These are phyloP conservation scores for Cantharis rufa DNA, from an alignment of 2,888 invertebrate species.

Conservation along the genomic window DNA sequence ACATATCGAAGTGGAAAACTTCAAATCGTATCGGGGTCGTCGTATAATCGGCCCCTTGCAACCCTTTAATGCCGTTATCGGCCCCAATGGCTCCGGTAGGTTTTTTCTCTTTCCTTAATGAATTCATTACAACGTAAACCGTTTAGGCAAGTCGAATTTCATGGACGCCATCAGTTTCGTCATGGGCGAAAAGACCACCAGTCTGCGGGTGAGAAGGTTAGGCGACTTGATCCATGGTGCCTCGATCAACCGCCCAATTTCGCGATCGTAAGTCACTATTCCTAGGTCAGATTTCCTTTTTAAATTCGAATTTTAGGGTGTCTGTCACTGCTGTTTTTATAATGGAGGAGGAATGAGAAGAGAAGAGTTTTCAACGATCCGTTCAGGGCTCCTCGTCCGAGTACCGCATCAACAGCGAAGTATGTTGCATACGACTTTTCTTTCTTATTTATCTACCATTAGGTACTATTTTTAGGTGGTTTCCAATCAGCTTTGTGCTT, in stretches of 20 bases:
- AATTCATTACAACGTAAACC: too few species aligned
- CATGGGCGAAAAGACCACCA: constrained; percentile 96
- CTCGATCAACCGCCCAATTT: constrained; percentile 90
- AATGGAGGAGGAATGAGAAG: constrained; percentile 76
- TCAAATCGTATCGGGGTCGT: constrained; percentile 96
- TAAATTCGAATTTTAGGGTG: constrained; percentile 62
- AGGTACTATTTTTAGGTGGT: constrained; percentile 70
- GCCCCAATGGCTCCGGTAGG: constrained; percentile 98
- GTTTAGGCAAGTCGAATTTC: constrained; percentile 94
- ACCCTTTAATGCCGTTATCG: constrained; percentile 97
- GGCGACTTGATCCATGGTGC: constrained; percentile 98
- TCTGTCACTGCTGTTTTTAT: constrained; percentile 95
- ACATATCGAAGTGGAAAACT: constrained; percentile 97
- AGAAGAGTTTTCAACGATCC: constrained; percentile 84
- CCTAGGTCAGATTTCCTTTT: not conserved
- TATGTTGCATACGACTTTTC: constrained; percentile 51
- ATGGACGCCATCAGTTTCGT: constrained; percentile 99
- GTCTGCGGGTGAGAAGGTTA: constrained; percentile 90
- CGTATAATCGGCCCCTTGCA: constrained; percentile 93
- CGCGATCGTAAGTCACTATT: constrained; percentile 66
- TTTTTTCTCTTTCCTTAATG: not conserved
- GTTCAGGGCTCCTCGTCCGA: constrained; percentile 93
- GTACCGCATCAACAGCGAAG: constrained; percentile 89
- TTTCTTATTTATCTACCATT: not conserved
- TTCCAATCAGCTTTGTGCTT: constrained; percentile 74